Evolutionary conservation across 2,888 invertebrate species (phyloP), one percentile per base, ranked within the genome.

Genomic region (Trichacis sp.): DNA sequence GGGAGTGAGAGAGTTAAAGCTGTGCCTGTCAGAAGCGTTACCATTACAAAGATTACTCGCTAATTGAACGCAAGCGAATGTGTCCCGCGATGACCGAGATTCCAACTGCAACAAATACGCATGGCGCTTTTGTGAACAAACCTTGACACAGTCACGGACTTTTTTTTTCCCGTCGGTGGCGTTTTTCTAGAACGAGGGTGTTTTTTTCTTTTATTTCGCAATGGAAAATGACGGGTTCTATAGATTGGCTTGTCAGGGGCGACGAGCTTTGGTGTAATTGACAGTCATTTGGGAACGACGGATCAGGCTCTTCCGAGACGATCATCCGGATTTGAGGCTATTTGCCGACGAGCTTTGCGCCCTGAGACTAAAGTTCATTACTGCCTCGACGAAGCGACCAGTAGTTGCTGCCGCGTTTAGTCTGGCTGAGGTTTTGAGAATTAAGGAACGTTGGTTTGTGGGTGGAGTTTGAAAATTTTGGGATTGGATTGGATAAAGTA

Each of bases 11-110:
- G n/a, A n/a, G n/a, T n/a, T n/a, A n/a, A n/a, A n/a, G n/a, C n/a
- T n/a, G n/a, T n/a, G 42, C 42, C 17, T 17, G 42, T 42, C 42
- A 17, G 17, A 42, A 42, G 11, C n/a, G 18, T 48, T 33, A 30
- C 33, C 48, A 30, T 48, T 48, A 30, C 24, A 12, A 33, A 20
- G 48, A 48, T 48, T 48, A 29, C 30, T 24, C 24, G 15, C 17
- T 24, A 24, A 48, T 48, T 48, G 29, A 48, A 48, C 45, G 45
- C 20, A 3, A 18, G 5, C 19, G 18, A 45, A 40, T n/a, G n/a
- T 14, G 40, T 15, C 1, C 11, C 18, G 18, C 40, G 40, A 42
- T 45, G 45, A 2, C 45, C 40, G 40, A 40, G 40, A 40, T 40
- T 15, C 14, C 40, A 14, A 5, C n/a, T n/a, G 33, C 33, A 33